Base-by-base conservation (phyloP, 2,797 vertebrate species). In the Tolypeutes matacus region DNA sequence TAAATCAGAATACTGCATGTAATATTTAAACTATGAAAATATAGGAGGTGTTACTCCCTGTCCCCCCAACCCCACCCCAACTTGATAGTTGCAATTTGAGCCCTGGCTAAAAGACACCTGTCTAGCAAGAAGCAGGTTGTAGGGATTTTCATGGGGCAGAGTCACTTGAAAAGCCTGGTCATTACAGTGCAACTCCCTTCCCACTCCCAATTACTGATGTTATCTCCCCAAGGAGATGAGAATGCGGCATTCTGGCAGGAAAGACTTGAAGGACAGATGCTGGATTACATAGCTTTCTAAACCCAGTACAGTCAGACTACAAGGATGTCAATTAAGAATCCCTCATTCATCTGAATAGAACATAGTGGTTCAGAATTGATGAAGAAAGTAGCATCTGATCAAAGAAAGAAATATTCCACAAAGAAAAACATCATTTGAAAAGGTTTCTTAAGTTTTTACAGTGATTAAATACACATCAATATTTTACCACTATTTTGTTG, bases 341-440 rank as follows among this genome's bases (percentile, higher is more conserved):
- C 20, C 56, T 92, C 15, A 46, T 87, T 93, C 29, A 92, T 91
- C 77, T 81, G 42, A 89, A 15, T 77, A 76, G 20, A 80, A 94
- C 15, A 51, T 7, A 11, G n/a, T 70, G 65, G 83, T 87, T 93
- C 72, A 62, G 49, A 78, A 80, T n/a, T 51, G 20, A 17, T 73
- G 72, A 94, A 31, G 39, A 88, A 95, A 81, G 31, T 31, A 81
- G 29, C 12, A 36, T 76, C 72, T 78, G 21, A 65, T 20, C 75
- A 93, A 95, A 78, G 29, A 91, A 92, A 94, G 34, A 42, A 70
- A 76, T 53, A 29, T 0, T n/a, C 27, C 25, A 5, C 25, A 42
- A 69, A 42, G 49, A 67, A 95, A 84, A 80, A 82, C 34, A 81
- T 39, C n/a, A 69, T 25, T 92, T 81, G 7, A 73, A 81, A 75